These are phyloP conservation scores for Athene cunicularia DNA, from an alignment of 2,113 vertebrate species.

Conservation along the genomic window DNA sequence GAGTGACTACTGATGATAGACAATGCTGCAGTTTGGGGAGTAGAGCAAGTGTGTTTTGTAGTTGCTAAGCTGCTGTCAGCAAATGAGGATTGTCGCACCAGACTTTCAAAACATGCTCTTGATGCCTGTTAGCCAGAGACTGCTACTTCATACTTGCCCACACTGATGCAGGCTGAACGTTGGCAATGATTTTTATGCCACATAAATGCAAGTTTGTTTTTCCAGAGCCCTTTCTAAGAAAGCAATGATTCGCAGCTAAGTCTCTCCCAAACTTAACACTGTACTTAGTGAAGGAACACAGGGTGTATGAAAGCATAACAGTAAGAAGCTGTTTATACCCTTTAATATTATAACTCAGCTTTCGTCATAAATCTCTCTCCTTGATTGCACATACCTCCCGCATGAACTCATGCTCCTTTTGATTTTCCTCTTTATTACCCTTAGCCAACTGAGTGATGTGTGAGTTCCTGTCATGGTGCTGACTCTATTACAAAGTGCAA, in stretches of 20 bases:
- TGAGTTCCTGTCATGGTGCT: constrained; percentile 77
- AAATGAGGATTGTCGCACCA: neutral
- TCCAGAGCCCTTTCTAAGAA: constrained; percentile 42
- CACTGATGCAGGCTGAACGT: neutral
- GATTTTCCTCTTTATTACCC: constrained; percentile 77
- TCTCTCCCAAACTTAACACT: constrained; percentile 52
- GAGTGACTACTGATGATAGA: neutral
- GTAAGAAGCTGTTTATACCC: constrained; percentile 76
- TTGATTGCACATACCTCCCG: constrained; percentile 61
- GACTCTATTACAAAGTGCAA: constrained; percentile 80
- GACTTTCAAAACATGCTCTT: neutral
- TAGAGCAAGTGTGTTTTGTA: neutral
- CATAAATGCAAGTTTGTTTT: constrained; percentile 34
- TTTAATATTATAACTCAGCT: constrained; percentile 75
- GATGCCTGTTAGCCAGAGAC: neutral
- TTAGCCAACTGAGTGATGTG: constrained; percentile 75
- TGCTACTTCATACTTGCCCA: neutral
- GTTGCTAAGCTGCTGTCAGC: neutral
- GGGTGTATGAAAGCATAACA: constrained; percentile 43
- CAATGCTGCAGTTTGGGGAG: neutral
- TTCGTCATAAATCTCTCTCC: constrained; percentile 74
- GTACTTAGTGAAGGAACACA: constrained; percentile 44
- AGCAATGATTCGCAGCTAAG: constrained; percentile 29
- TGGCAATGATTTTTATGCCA: neutral
- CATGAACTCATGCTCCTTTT: constrained; percentile 70